Conservation (phyloP, 2,797 vertebrate genomes). For the Cossypha niveicapilla region DNA sequence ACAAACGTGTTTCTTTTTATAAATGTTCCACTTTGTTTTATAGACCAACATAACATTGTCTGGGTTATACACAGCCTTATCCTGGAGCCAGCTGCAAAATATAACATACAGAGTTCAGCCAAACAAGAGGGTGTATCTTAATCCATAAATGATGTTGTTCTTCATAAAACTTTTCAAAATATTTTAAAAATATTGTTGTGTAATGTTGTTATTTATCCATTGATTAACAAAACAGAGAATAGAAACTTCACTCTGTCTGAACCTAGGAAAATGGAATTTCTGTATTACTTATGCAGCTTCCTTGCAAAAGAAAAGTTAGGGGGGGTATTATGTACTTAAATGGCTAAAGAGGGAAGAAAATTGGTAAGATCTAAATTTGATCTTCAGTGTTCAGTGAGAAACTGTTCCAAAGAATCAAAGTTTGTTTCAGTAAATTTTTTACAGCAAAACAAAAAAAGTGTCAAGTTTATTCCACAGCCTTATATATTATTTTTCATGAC, state of each 20-base stretch:
- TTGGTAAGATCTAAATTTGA: background rate
- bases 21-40: background rate
- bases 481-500: background rate
- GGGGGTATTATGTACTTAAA: background rate
- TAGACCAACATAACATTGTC: background rate
- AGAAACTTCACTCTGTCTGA: background rate
- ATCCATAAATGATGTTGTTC: accelerated
- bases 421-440: background rate
- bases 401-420: background rate
- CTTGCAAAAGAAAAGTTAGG: background rate
- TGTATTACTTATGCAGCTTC: background rate
- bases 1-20: background rate
- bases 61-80: background rate
- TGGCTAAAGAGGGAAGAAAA: background rate
- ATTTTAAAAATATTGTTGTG: background rate
- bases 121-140: background rate
- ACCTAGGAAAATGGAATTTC: background rate
- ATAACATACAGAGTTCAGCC: background rate
- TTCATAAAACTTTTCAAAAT: background rate
- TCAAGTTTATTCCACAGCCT: background rate
- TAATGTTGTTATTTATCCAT: background rate
- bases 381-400: background rate
- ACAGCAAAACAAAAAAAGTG: background rate
- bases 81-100: background rate
- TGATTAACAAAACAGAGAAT: background rate